These are phyloP conservation scores for Saimiri boliviensis DNA, from an alignment of 2,113 vertebrate genomes.

Conservation along the genomic window DNA sequence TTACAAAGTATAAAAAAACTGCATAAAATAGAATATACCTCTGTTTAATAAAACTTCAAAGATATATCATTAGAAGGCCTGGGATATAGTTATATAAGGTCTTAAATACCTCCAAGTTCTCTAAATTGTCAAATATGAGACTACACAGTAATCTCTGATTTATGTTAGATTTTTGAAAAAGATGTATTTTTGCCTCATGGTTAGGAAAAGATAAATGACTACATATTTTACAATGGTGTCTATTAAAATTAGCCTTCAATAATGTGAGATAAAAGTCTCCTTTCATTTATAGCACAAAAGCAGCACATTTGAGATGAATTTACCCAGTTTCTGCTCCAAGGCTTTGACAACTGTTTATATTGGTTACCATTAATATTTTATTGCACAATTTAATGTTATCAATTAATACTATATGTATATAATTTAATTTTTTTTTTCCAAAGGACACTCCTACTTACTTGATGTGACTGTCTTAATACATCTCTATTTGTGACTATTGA, in stretches of 20 bases:
- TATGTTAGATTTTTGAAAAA: slow-evolving; percentile 22
- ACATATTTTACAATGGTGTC: not conserved
- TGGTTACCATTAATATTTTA: not conserved
- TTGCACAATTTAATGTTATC: not conserved
- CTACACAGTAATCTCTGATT: not conserved
- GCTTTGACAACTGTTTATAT: not conserved
- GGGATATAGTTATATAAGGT: not conserved
- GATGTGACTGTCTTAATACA: not conserved
- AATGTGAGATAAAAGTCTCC: not conserved
- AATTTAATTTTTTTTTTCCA: not conserved
- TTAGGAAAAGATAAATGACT: slow-evolving; percentile 36
- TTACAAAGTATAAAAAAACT: not conserved
- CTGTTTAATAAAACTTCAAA: not conserved
- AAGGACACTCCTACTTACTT: not conserved
- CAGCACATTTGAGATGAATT: not conserved
- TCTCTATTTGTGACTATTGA: not conserved
- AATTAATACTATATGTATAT: not conserved
- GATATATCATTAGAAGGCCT: not conserved
- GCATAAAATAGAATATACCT: not conserved
- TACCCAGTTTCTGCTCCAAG: not conserved
- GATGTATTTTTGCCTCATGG: not conserved
- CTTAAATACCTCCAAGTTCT: not conserved
- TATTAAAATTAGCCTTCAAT: slow-evolving; percentile 14
- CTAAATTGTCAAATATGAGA: not conserved
- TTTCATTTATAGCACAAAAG: not conserved